These are phyloP conservation scores for Sesia bembeciformis DNA, from an alignment of 2,888 invertebrate genomes.

Conservation along the genomic window DNA sequence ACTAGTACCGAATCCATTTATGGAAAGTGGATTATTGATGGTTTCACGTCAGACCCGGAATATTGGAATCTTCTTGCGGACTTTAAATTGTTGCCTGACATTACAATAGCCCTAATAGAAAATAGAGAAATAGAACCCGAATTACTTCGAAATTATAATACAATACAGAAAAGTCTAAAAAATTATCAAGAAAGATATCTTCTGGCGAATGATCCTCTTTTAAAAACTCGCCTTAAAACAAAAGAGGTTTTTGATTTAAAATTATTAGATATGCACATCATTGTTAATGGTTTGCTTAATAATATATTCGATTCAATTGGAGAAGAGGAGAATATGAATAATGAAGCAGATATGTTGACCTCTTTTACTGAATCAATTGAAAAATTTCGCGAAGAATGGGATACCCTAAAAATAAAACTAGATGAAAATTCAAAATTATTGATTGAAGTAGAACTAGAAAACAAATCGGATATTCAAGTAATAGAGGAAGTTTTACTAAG, in stretches of 20 bases:
- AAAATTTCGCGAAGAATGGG: slow-evolving; percentile 50
- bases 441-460: slow-evolving; percentile 60
- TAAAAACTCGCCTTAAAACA: slow-evolving; percentile 31
- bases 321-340: slow-evolving; percentile 20
- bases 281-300: slow-evolving; percentile 26
- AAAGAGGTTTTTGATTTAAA: slow-evolving; percentile 13
- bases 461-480: slow-evolving; percentile 48
- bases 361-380: slow-evolving; percentile 36
- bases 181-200: slow-evolving; percentile 34
- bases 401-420: slow-evolving; percentile 49
- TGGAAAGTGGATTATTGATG: slow-evolving; percentile 77
- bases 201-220: slow-evolving; percentile 38
- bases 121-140: slow-evolving; percentile 51
- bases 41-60: slow-evolving; percentile 64
- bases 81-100: slow-evolving; percentile 64
- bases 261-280: slow-evolving; percentile 22
- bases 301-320: slow-evolving; percentile 8
- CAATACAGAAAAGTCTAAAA: slow-evolving; percentile 34
- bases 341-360: slow-evolving; percentile 15
- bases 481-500: slow-evolving; percentile 46
- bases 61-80: slow-evolving; percentile 58
- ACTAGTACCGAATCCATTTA: slow-evolving; percentile 31
- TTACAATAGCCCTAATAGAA: slow-evolving; percentile 71
- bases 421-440: slow-evolving; percentile 46
- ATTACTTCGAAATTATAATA: slow-evolving; percentile 39